Percentiles rank a stretch among this genome's conserved stretches.
Evolutionary conservation across 2,888 invertebrate genomes (phyloP).

Genomic region (Onthophagus sagittarius): DNA sequence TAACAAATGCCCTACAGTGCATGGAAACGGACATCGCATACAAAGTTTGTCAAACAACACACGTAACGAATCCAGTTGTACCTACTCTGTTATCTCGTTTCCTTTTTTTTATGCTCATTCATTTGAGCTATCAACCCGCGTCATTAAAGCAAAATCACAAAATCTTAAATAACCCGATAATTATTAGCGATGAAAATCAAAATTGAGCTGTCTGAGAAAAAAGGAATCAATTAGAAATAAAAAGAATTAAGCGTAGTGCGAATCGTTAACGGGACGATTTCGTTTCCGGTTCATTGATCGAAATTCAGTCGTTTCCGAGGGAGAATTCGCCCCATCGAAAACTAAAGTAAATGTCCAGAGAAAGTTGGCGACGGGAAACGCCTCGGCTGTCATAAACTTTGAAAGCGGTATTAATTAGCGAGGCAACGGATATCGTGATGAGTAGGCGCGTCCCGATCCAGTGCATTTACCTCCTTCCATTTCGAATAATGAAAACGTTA

Average conservation of each 20-base stretch:
- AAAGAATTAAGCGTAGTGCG: background rate
- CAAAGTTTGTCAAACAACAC: background rate
- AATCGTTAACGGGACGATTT: background rate
- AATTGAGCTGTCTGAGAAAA: background rate
- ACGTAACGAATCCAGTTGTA: background rate
- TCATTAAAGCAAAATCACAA: background rate
- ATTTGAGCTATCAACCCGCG: background rate
- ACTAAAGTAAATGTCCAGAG: background rate
- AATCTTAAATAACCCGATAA: no score
- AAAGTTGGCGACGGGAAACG: background rate
- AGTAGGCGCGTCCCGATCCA: background rate
- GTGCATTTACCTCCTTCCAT: background rate
- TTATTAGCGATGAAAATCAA: no score
- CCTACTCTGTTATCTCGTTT: background rate
- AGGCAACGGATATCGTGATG: background rate
- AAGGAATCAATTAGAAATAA: background rate
- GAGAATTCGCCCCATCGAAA: background rate
- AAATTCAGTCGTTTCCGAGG: background rate
- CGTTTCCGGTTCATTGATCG: background rate
- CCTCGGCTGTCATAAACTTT: background rate
- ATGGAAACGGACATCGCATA: background rate
- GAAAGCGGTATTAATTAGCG: background rate
- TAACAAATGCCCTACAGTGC: background rate
- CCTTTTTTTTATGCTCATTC: background rate
- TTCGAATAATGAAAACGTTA: background rate